These are phyloP conservation scores for Sebastes steindachneri DNA, from an alignment of 2,797 vertebrate genomes.

Conservation along the genomic window DNA sequence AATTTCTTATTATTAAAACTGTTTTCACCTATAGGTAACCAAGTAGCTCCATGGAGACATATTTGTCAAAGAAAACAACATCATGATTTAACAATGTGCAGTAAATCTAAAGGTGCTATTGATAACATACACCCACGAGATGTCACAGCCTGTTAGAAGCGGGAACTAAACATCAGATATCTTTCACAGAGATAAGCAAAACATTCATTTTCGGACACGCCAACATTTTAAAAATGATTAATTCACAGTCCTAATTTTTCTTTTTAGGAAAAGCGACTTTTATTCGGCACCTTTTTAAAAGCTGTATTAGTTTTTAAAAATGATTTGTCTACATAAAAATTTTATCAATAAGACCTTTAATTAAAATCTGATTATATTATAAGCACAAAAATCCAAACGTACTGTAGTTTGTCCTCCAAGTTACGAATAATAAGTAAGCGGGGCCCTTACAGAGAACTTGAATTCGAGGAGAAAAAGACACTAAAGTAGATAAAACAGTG, in stretches of 20 bases:
- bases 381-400: background rate
- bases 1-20: background rate
- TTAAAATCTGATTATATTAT: conserved; percentile 15
- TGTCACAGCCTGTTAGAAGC: too few relatives aligned
- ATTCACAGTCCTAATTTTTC: too few relatives aligned
- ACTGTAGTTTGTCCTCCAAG: background rate
- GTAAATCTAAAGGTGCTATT: background rate
- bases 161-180: too few relatives aligned
- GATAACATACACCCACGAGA: background rate
- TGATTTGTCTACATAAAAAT: too few relatives aligned
- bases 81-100: background rate
- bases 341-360: background rate
- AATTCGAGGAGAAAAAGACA: background rate
- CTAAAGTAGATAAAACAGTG: background rate
- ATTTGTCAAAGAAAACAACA: background rate
- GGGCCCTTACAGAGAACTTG: background rate
- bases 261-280: too few relatives aligned
- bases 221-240: too few relatives aligned
- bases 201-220: too few relatives aligned
- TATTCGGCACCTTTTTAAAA: too few relatives aligned
- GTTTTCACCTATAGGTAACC: background rate
- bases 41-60: background rate
- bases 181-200: too few relatives aligned
- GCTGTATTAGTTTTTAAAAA: too few relatives aligned
- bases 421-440: background rate